Base-by-base conservation (phyloP, 2,797 vertebrate species). In the Oreochromis mossambicus region DNA sequence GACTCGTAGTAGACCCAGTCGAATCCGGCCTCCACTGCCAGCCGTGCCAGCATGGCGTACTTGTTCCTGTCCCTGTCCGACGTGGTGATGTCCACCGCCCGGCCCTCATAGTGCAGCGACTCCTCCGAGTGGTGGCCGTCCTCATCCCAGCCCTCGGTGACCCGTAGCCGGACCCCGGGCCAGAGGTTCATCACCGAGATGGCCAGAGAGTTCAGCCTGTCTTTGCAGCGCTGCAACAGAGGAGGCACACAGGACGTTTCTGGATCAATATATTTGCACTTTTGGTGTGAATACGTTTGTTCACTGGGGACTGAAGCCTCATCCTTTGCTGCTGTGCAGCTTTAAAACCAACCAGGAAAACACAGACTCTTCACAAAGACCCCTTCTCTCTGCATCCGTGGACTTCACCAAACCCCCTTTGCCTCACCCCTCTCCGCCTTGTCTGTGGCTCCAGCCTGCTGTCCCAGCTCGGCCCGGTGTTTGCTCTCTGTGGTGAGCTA, bases 1-100 rank as follows among this genome's bases (percentile, higher is more conserved):
- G 98, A 99, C 90, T 99, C 98, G 0, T 98, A 99, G 96, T 98
- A 98, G 93, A 99, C 98, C 98, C 98, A 99, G 92, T 99, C 98
- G 1, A 99, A 99, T 15, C 98, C 98, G 1, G 98, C 98, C 94
- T 99, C 98, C 93, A 98, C 98, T 0, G 98, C 98, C 93, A 99
- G 93, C 4, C 98, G 96, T 0, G 98, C 98, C 93, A 99, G 94
- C 97, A 99, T 98, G 87, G 97, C 98, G 0, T 99, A 99, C 86
- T 99, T 99, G 91, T 97, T 97, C 38, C 98, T 94, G 95, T 99
- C 98, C 1, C 98, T 96, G 94, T 98, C 98, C 0, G 98, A 99
- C 13, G 98, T 99, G 66, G 98, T 99, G 96, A 99, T 98, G 96
- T 99, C 98, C 83, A 99, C 98, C 0, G 98, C 98, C 4, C 98